Evolutionary conservation across 2,888 invertebrate species (phyloP), one percentile per base, ranked within the genome.

Genomic region (Byasa hedistus): DNA sequence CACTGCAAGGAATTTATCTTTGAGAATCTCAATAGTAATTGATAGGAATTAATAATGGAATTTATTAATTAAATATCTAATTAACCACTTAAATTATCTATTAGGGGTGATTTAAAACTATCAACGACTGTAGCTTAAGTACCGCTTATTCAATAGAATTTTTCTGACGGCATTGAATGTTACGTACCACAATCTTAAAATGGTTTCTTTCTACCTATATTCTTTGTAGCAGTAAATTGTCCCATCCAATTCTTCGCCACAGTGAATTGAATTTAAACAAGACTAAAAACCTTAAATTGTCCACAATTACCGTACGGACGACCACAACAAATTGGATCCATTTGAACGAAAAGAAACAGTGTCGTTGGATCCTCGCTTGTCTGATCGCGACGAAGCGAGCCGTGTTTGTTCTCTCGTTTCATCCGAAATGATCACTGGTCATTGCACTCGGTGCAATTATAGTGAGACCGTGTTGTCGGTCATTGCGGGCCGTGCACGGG

Each of bases 381-480:
- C n/a, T 32, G 54, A 58, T 54, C 54, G 61, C 54, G 66, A 66
- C 32, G 58, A 32, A 27, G 44, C 39, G 57, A 36, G 36, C 24
- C 12, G 23, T 55, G 58, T 65, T 64, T 69, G 67, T 63, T 69
- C 64, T 56, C 59, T 59, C 65, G 65, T 64, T 65, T 55, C 64
- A 71, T 58, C 71, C 68, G 55, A 69, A 69, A 64, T 76, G 76
- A 75, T 78, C 75, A 75, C 57, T 75, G 84, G 83, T 83, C 81
- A 71, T 76, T 82, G 81, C 78, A 77, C 84, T 68, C 78, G 60
- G 64, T 78, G 79, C 79, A 83, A 82, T 82, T 81, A 79, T 73
- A 75, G 77, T 75, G 77, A 77, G 78, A 75, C 74, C 76, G 72
- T 68, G 68, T 68, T 71, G 73, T 78, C 77, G 72, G 72, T 73